Conservation (phyloP, 2,797 vertebrate genomes). For the Mico argentatus region DNA sequence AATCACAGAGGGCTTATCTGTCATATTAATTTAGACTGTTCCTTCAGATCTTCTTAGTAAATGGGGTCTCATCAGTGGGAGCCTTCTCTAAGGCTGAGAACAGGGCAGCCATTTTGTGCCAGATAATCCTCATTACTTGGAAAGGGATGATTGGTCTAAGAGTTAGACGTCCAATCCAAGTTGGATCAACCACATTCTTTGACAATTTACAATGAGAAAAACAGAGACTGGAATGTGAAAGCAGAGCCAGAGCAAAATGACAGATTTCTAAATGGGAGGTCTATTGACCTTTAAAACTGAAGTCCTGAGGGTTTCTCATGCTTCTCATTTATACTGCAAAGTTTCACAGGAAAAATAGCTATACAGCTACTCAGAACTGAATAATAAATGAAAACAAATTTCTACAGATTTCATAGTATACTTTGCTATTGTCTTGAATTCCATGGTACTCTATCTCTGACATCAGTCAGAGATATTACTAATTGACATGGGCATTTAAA, state of each 20-base stretch:
- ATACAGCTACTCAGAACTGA: background rate
- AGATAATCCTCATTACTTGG: background rate
- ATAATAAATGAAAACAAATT: background rate
- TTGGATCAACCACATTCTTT: background rate
- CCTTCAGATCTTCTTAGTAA: slow-evolving; percentile 22
- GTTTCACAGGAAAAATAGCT: background rate
- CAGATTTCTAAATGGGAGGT: background rate
- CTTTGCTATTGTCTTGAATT: background rate
- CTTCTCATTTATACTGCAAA: background rate
- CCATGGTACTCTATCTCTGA: background rate
- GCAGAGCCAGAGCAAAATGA: background rate
- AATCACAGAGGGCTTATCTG: background rate
- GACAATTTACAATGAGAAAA: background rate
- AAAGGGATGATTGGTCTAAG: background rate
- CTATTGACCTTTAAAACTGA: background rate
- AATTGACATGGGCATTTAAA: background rate
- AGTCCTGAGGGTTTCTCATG: background rate
- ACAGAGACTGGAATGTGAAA: background rate
- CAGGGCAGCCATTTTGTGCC: background rate
- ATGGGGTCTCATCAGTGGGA: background rate
- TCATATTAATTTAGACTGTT: background rate
- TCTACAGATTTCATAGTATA: background rate
- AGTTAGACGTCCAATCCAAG: background rate
- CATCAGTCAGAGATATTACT: background rate
- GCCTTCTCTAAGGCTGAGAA: background rate